A percentile compares a stretch with the other conserved stretches of the same genome.
Evolutionary conservation across 2,113 vertebrate species (phyloP).

Genomic region (Taurulus bubalis): DNA sequence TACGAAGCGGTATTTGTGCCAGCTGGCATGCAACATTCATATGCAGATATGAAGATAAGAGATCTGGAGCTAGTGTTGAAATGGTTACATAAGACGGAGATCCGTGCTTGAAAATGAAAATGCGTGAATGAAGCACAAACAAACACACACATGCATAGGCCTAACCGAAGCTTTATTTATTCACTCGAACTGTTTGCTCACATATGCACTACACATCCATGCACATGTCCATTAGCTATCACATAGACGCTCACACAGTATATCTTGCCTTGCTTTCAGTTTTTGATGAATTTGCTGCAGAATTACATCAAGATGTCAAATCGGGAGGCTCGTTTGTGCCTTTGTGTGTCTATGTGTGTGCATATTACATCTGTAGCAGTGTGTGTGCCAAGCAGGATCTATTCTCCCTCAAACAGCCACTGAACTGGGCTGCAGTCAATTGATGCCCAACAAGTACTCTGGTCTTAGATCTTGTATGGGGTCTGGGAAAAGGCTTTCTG

Average conservation of each 20-base stretch:
- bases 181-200: conserved; percentile 23
- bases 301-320: conserved; percentile 55
- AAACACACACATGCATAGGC: conserved; percentile 18
- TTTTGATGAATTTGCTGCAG: conserved; percentile 55
- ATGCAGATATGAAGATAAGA: conserved; percentile 69
- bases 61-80: conserved; percentile 53
- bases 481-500: conserved; percentile 47
- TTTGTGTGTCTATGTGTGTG: conserved; percentile 9
- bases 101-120: conserved; percentile 39
- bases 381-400: conserved; percentile 26
- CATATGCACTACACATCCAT: conserved; percentile 25
- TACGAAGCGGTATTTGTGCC: conserved; percentile 60
- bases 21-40: conserved; percentile 72
- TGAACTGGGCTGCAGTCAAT: conserved; percentile 21
- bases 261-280: conserved; percentile 8
- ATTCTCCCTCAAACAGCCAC: conserved; percentile 29
- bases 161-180: conserved; percentile 38
- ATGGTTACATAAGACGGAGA: conserved; percentile 68
- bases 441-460: conserved; percentile 33
- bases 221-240: conserved; percentile 3
- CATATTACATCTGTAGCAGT: conserved; percentile 23
- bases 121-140: conserved; percentile 62
- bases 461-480: conserved; percentile 47
- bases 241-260: neutral
- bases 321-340: conserved; percentile 30